These are phyloP conservation scores for Acinonyx jubatus DNA, from an alignment of 2,113 vertebrate species.

Conservation along the genomic window DNA sequence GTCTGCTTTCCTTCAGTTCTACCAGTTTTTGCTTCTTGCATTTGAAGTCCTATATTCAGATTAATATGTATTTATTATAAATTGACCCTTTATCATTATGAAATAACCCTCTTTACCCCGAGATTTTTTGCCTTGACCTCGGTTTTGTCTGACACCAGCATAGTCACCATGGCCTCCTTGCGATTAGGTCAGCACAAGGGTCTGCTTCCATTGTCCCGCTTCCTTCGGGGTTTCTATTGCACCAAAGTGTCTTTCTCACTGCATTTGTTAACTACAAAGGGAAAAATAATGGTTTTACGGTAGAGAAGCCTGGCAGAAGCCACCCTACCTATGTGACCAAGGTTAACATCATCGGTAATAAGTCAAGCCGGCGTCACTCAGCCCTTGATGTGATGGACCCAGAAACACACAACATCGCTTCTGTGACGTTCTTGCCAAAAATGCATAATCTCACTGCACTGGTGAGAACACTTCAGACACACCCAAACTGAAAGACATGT, in stretches of 20 bases:
- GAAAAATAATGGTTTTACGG: not conserved
- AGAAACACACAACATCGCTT: not conserved
- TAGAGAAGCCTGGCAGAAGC: not conserved
- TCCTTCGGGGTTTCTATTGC: not conserved
- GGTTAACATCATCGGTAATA: not conserved
- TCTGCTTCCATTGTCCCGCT: not conserved
- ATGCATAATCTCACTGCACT: not conserved
- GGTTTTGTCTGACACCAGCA: no score
- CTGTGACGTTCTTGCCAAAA: not conserved
- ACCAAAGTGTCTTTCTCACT: no score
- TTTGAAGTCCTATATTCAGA: not conserved
- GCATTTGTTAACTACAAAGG: not conserved
- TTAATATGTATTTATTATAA: not conserved
- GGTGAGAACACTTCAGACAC: not conserved
- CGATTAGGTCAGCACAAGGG: accelerated
- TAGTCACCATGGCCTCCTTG: not conserved
- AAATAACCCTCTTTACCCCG: not conserved
- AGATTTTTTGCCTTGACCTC: not conserved
- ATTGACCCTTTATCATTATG: not conserved
- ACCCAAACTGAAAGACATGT: no score
- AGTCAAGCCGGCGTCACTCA: not conserved
- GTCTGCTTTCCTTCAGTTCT: not conserved
- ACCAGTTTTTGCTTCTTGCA: not conserved
- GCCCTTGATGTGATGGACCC: accelerated
- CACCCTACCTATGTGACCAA: not conserved